Base-by-base conservation (phyloP, 1,140 invertebrate genomes). In the Pomacea maculata region DNA sequence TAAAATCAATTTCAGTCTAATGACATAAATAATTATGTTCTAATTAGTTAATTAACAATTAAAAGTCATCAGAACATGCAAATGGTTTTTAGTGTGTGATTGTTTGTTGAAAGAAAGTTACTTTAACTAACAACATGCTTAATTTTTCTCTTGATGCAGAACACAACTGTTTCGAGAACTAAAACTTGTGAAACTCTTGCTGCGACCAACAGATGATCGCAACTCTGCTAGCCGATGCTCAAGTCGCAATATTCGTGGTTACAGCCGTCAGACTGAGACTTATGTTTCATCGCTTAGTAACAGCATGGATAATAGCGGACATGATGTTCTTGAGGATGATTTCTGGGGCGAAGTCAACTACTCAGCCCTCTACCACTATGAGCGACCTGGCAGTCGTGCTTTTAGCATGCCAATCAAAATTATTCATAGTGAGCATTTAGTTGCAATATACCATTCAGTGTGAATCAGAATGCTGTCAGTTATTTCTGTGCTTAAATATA, bases 161-260 rank as follows among this genome's bases (percentile, higher is more conserved):
- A 90, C 91, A 10, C 86, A 89, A 70, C 83, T 91, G 34, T 92
- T 91, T 78, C 83, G 91, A 45, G 90, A 92, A 79, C 86, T 91
- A 54, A 92, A 92, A 79, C 80, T 92, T 29, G 89, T 89, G 74
- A 91, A 91, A 83, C 83, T 91, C 70, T 80, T 92, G 19, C 83
- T 90, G 52, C 88, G 90, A 12, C 87, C 90, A 19, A 73, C 91
- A 25, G 89, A 90, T 74, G 90, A 91, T 52, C 81, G 89, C 29
- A 85, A 85, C 52, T 89, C 88, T 10, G 87, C 86, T 0, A 88
- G 89, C 81, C 85, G 88, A 11, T 86, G 83, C 14, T 89, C 88
- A 65, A 91, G 87, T 85, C 86, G 86, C n/a, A 85, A 87, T 74
- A 85, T 91, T 45, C 81, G 90, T 52, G 91, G 91, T 19, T 91